Evolutionary conservation across 2,113 vertebrate species (phyloP), one percentile per base, ranked within the genome.

Genomic region (Hymenochirus boettgeri): DNA sequence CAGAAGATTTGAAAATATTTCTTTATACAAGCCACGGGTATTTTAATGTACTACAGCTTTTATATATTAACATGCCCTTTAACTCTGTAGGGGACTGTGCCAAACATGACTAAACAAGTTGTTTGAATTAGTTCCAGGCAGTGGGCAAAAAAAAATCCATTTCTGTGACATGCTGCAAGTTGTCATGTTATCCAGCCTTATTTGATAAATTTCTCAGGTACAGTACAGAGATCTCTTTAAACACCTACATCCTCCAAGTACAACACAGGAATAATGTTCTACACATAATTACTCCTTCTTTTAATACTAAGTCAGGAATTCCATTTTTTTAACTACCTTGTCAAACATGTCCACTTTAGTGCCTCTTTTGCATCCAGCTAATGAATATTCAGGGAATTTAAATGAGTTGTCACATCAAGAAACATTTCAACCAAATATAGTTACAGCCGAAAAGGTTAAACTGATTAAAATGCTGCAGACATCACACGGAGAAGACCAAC

Each of bases 391-490:
- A 74, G 11, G 51, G 13, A 3, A 48, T 62, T 62, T 69, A 25
- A 67, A 53, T 62, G 7, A 69, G 51, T 69, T 73, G 24, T 64
- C 50, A 66, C 45, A 52, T 70, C 23, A 55, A 31, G 27, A 37
- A 58, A 23, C 60, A n/a, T 50, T 26, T 61, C 24, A 54, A 26
- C 18, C 23, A 69, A 45, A 51, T 60, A 60, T 60, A 69, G 48
- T 33, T 65, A 56, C 18, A 33, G 5, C 22, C 58, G 18, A 69
- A 75, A 72, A 71, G 54, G 52, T 13, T 56, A 71, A 69, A 35
- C 23, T 71, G 24, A 69, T 73, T 70, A 60, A 56, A 65, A 70
- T 66, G 57, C 69, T 66, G 67, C 27, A 50, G 51, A 26, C 65
- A 61, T 62, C 56, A 52, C 62, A 61, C 33, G 37, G 52, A 51